Evolutionary conservation across 2,797 vertebrate genomes (phyloP).

Genomic region (Ibycter americanus): DNA sequence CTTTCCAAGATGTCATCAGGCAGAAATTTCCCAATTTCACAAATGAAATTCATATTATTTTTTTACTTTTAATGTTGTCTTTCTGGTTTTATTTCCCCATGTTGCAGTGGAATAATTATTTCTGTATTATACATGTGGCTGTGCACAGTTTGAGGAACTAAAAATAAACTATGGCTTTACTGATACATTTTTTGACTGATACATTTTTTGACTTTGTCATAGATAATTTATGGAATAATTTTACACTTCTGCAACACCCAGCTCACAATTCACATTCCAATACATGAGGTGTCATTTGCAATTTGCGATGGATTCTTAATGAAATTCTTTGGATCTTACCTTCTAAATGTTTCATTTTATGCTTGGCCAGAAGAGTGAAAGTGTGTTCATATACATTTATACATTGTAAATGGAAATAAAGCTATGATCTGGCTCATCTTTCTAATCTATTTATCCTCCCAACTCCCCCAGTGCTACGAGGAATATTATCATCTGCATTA

Average conservation of each 20-base stretch:
- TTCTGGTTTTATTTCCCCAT: background rate
- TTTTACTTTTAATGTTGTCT: background rate
- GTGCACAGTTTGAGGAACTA: conserved; percentile 40
- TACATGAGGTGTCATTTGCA: conserved; percentile 69
- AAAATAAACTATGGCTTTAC: conserved; percentile 63
- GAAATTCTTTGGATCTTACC: conserved; percentile 67
- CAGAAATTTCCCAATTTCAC: background rate
- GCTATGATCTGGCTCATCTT: conserved; percentile 63
- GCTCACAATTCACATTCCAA: conserved; percentile 67
- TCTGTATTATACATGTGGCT: background rate
- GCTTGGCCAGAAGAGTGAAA: conserved; percentile 63
- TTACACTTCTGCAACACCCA: conserved; percentile 62
- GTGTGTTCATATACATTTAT: conserved; percentile 66
- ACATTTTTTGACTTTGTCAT: conserved; percentile 64
- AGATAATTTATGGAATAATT: conserved; percentile 74
- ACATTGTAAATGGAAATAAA: conserved; percentile 60
- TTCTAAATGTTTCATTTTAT: conserved; percentile 74
- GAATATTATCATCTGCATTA: background rate
- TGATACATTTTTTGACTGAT: conserved; percentile 51
- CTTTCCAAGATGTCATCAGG: background rate
- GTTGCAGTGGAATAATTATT: conserved; percentile 2
- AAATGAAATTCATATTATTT: background rate
- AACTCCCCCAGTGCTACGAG: background rate
- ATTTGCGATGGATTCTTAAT: conserved; percentile 63
- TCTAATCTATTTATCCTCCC: conserved; percentile 67